These are phyloP conservation scores for Tetropium fuscum DNA, from an alignment of 2,888 invertebrate genomes.

Conservation along the genomic window DNA sequence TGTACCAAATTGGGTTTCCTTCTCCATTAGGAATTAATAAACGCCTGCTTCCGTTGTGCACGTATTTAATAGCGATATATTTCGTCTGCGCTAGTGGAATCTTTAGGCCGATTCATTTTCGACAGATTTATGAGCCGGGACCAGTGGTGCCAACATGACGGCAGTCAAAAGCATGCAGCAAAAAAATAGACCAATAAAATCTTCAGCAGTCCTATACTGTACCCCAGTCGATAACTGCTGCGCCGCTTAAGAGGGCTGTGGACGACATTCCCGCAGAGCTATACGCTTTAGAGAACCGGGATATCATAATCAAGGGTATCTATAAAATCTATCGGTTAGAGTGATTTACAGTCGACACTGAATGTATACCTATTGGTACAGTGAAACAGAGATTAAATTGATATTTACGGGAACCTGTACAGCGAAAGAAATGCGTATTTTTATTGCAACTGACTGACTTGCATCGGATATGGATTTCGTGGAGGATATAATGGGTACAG, in stretches of 20 bases:
- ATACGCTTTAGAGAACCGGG: neutral
- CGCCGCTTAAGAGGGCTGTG: conserved; percentile 6
- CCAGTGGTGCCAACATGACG: conserved; percentile 59
- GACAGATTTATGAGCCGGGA: conserved; percentile 55
- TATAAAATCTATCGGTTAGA: conserved; percentile 1
- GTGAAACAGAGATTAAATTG: conserved; percentile 12
- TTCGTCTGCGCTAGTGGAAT: conserved; percentile 24
- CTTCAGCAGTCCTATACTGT: conserved; percentile 24
- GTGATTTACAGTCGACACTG: conserved; percentile 13
- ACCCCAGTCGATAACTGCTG: conserved; percentile 15
- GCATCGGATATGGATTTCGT: no score
- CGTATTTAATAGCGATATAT: conserved; percentile 17
- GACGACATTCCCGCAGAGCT: conserved; percentile 5
- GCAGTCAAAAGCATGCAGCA: conserved; percentile 46
- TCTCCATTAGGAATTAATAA: conserved; percentile 5
- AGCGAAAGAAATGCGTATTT: conserved; percentile 5
- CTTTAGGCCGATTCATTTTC: conserved; percentile 46
- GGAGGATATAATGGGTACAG: no score
- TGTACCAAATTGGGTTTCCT: neutral
- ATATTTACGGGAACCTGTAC: conserved; percentile 6
- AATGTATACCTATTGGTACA: conserved; percentile 3
- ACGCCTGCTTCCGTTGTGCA: neutral
- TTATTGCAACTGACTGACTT: conserved; percentile 7
- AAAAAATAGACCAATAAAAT: conserved; percentile 56
- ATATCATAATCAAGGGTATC: conserved; percentile 16